Conservation (phyloP, 2,888 invertebrate species). For the Plagodis pulveraria region DNA sequence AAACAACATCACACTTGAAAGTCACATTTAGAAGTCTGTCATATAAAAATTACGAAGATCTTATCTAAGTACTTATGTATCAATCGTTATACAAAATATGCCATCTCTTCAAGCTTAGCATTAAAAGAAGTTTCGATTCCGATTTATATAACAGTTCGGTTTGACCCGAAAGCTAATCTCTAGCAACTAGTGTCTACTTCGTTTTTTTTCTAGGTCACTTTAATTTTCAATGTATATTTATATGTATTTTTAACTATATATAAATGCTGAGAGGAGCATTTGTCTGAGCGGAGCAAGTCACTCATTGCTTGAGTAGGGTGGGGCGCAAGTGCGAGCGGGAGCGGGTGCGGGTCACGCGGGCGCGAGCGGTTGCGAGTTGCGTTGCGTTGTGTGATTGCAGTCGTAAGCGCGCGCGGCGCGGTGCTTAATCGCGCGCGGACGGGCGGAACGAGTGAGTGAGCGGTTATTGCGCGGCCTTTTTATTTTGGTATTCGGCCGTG, state of each 20-base stretch:
- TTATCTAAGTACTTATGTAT: constrained; percentile 64
- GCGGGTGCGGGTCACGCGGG: constrained; percentile 19
- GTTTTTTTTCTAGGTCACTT: constrained; percentile 61
- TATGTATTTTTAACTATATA: constrained; percentile 68
- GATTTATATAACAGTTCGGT: constrained; percentile 48
- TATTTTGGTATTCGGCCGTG: constrained; percentile 73
- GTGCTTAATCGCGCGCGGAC: not conserved
- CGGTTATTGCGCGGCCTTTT: constrained; percentile 68
- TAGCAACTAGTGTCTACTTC: constrained; percentile 72
- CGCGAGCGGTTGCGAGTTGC: constrained; percentile 1
- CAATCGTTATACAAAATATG: constrained; percentile 82
- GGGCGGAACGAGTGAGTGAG: constrained; percentile 56
- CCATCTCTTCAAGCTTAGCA: constrained; percentile 72
- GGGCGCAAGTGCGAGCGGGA: constrained; percentile 43
- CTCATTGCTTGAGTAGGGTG: constrained; percentile 38
- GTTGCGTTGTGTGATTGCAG: not conserved
- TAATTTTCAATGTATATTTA: constrained; percentile 59
- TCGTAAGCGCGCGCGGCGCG: not conserved
- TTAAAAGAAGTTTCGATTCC: constrained; percentile 61
- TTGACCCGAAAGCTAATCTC: constrained; percentile 61
- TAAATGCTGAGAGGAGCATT: constrained; percentile 76
- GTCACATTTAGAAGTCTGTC: constrained; percentile 80
- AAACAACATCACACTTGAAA: constrained; percentile 81
- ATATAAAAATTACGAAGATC: constrained; percentile 79
- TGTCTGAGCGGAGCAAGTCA: constrained; percentile 51